These are phyloP conservation scores for Baccha elongata DNA, from an alignment of 2,888 invertebrate species.

Conservation along the genomic window DNA sequence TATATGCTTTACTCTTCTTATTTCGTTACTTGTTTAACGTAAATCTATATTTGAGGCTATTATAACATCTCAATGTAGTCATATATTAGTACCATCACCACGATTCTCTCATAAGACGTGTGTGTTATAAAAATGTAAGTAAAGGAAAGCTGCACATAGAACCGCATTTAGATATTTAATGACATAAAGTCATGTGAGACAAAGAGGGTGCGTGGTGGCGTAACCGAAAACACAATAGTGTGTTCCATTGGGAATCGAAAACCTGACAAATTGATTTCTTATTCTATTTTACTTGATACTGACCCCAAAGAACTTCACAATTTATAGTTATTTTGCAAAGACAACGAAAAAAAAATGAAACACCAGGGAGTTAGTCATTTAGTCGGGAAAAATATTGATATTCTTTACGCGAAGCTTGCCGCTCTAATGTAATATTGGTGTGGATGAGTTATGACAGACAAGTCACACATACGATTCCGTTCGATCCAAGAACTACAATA, in stretches of 20 bases:
- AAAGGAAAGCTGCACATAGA: constrained; percentile 59
- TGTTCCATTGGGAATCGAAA: constrained; percentile 62
- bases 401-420: constrained; percentile 62
- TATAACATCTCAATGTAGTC: constrained; percentile 72
- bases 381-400: constrained; percentile 62
- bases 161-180: constrained; percentile 65
- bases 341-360: constrained; percentile 49
- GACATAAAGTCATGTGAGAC: constrained; percentile 48
- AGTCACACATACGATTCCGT: constrained; percentile 74
- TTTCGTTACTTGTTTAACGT: constrained; percentile 66
- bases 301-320: constrained; percentile 25
- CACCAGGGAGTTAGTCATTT: constrained; percentile 45
- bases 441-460: constrained; percentile 73
- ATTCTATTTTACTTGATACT: neutral
- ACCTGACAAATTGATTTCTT: constrained; percentile 69
- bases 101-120: constrained; percentile 63
- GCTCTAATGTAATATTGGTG: constrained; percentile 44
- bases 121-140: constrained; percentile 71
- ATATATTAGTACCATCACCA: constrained; percentile 47
- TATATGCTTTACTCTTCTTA: constrained; percentile 30
- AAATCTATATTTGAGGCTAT: constrained; percentile 81
- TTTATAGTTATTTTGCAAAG: constrained; percentile 52
- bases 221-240: constrained; percentile 26
- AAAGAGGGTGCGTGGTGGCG: constrained; percentile 19
- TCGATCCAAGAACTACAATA: constrained; percentile 68